Conservation (phyloP, 2,888 invertebrate species). For the Heliothis peltigera region DNA sequence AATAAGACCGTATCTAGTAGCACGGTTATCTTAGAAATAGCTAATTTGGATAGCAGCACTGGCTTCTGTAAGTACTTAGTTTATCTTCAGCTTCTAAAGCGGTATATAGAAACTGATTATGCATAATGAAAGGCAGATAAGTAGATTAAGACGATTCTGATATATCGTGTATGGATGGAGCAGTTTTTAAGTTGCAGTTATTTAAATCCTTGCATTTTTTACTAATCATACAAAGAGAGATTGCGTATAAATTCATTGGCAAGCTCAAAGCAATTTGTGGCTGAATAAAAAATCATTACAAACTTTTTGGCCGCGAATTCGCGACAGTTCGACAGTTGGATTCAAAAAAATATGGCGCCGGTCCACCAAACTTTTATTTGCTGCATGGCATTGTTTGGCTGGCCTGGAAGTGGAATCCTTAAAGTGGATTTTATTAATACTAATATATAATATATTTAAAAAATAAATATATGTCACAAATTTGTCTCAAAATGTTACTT, state of each 20-base stretch:
- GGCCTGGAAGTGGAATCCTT: too few species aligned
- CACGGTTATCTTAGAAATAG: conserved; percentile 53
- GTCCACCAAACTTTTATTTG: conserved; percentile 46
- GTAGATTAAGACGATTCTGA: conserved; percentile 23
- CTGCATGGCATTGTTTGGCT: conserved; percentile 11
- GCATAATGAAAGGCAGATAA: conserved; percentile 34
- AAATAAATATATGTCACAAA: too few species aligned
- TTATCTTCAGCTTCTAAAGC: conserved; percentile 47
- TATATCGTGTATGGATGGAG: conserved; percentile 33
- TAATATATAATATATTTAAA: too few species aligned
- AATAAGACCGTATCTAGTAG: conserved; percentile 48
- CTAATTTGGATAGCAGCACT: conserved; percentile 48
- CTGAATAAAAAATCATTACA: conserved; percentile 25
- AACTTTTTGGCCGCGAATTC: conserved; percentile 14
- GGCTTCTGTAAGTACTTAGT: conserved; percentile 47
- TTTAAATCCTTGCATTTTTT: conserved; percentile 5
- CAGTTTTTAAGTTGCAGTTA: conserved; percentile 16
- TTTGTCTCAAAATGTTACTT: too few species aligned
- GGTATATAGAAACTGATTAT: conserved; percentile 44
- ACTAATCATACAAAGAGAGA: background rate
- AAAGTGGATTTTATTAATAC: conserved; percentile 4
- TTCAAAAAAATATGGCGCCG: conserved; percentile 41
- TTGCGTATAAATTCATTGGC: background rate
- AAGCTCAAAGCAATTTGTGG: conserved; percentile 22
- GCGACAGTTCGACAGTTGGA: conserved; percentile 28